These are phyloP conservation scores for Platysternon megacephalum DNA, from an alignment of 2,113 vertebrate species.

Conservation along the genomic window DNA sequence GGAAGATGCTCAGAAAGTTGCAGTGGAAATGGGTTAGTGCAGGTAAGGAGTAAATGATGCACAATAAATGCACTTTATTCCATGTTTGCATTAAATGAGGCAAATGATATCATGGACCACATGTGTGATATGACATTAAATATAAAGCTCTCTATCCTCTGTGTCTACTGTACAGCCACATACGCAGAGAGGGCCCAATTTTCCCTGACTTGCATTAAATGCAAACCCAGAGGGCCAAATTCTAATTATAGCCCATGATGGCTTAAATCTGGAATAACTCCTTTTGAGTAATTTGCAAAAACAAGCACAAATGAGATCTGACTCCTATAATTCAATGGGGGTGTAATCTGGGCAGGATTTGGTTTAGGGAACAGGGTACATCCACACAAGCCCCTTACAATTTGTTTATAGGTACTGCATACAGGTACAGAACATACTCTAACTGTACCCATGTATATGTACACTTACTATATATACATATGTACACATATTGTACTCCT, in stretches of 20 bases:
- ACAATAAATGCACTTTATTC: background rate
- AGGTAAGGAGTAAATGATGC: background rate
- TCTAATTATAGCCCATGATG: background rate
- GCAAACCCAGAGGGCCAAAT: background rate
- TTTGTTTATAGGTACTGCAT: background rate
- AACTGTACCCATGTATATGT: too few species aligned
- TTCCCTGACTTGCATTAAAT: background rate
- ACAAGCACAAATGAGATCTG: background rate
- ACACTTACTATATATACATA: background rate
- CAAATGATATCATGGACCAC: background rate
- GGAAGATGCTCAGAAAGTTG: background rate
- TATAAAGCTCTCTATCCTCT: background rate
- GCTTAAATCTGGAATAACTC: background rate
- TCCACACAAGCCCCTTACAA: background rate
- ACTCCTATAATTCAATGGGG: background rate
- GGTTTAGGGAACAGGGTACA: background rate
- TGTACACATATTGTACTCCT: background rate
- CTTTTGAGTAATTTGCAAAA: background rate
- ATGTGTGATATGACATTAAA: background rate
- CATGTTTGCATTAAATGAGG: background rate
- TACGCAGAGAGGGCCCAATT: fast-evolving
- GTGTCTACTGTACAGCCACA: background rate
- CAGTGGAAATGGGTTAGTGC: background rate
- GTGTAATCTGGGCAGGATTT: background rate
- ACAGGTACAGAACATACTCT: too few species aligned